Base-by-base conservation (phyloP, 2,888 invertebrate genomes). In the Spialia ferax region DNA sequence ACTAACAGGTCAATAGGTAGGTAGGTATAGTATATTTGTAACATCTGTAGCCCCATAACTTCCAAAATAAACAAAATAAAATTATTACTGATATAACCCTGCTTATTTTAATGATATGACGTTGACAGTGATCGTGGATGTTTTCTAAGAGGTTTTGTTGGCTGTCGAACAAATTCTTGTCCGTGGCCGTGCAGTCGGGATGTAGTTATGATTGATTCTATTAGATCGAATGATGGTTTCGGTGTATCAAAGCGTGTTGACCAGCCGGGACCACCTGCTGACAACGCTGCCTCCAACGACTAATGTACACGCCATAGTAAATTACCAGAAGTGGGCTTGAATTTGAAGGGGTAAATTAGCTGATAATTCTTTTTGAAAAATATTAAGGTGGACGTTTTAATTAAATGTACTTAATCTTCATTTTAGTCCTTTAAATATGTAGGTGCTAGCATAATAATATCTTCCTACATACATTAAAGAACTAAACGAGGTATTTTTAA, bases 181-280 rank as follows among this genome's bases (percentile, higher is more conserved):
- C 71, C 66, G 73, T 70, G 71, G 72, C 68, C 48, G 77, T 65
- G 73, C 70, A 73, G 73, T 67, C 68, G 77, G 79, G 81, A 80
- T 85, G 86, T 88, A 84, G 86, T 87, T 89, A 91, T 91, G 91
- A 91, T 92, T 88, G 88, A 91, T 90, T 92, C 86, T 81, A 89
- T 89, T 88, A 88, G 86, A 87, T 82, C 78, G 79, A 80, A 80
- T 83, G 85, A 86, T 84, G 85, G 84, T 85, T 88, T 88, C 88
- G 89, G 89, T 87, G 82, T 85, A 90, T 88, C 89, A 89, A 88
- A 89, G 87, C 87, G 83, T 88, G 87, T 86, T 88, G 88, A 90
- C 86, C 84, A 83, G 85, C 74, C 75, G 73, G 79, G 90, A 88
- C 91, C 92, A 81, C 92, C 91, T 87, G 90, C 90, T 84, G 91